Base-by-base conservation (phyloP, 2,797 vertebrate species). In the Tadarida brasiliensis region DNA sequence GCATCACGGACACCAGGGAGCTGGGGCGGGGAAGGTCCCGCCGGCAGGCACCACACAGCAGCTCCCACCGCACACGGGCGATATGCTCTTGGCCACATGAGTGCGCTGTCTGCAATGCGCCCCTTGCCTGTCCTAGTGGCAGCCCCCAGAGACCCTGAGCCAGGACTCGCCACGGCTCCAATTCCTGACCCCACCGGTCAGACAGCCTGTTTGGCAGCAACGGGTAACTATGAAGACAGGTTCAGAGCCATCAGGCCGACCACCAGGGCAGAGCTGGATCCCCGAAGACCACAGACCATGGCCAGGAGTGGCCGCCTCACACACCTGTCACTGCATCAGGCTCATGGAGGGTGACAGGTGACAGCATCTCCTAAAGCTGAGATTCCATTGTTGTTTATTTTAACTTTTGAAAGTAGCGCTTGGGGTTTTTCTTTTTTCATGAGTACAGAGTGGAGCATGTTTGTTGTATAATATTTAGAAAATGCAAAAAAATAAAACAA, bases 1-100 rank as follows among this genome's bases (percentile, higher is more conserved):
- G 59, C 17, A 14, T 5, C 39, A 3, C 59, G 4, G 10, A 44
- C 49, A 17, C 33, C 8, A 39, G 7, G 3, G 39, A 7, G 39
- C 39, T 3, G 0, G 59, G 26, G 26, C 56, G 12, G 15, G 14
- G 11, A 2, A 30, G 33, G 10, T 3, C 26, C 49, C 0, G 2
- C 61, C 26, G 3, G 1, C 5, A 1, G 33, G 56, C 2, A 1
- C 49, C 49, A 19, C 30, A 10, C 3, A 5, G 17, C 17, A 11
- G 51, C 51, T 54, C 51, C 15, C 2, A 22, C 47, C 39, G 39
- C 39, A 44, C 39, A 44, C n/a, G n/a, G 39, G 39, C 7, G 39
- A 44, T 44, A 7, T 44, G 39, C 39, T 44, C 39, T 44, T 7
- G 3, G 39, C 39, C 39, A 44, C 39, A 44, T 71, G 70, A 15